Evolutionary conservation across 2,113 vertebrate genomes (phyloP), one percentile per base, ranked within the genome.

Genomic region (Myiozetetes cayanensis): DNA sequence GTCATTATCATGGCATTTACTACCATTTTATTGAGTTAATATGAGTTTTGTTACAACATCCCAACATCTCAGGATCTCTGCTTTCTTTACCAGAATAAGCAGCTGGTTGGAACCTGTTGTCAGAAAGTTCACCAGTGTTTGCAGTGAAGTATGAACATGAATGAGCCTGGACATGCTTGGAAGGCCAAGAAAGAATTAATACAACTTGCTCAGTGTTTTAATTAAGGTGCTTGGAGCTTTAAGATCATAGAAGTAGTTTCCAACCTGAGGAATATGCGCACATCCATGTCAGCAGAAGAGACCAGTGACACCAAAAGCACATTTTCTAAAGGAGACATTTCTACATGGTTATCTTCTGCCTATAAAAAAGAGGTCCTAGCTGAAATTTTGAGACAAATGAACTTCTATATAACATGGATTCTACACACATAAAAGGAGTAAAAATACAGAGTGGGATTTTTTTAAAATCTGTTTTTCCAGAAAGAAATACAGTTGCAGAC

Each of bases 401-500:
- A 85, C 67, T 90, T 90, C 72, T 86, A 22, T 86, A 77, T 80
- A 79, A 78, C 55, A 80, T 56, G 68, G 71, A 85, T 87, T 87
- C 61, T 28, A 49, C 76, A 71, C 39, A 74, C 30, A 95, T 52
- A 89, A 92, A 79, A 80, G 50, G 30, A 92, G 27, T 6, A 88
- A 93, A 94, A 85, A 73, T 72, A 91, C 70, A 82, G 74, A 76
- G 44, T 49, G 77, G 62, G 14, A 15, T 92, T 94, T 90, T 94
- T 71, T 56, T 1, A 1, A 81, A 91, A 81, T 85, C 47, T 86
- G n/a, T 53, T 94, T 89, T 95, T 88, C 66, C 74, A 85, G 72
- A 85, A 61, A 75, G 85, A 96, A 88, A 93, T 90, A 93, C 30
- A 67, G 61, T 90, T 89, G 16, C 87, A 91, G 93, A 73, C 76